Percentiles rank a stretch among this genome's conserved stretches.
phyloP scores from a whole-genome alignment of 2,113 vertebrate species.

The Macquaria australasica region DNA sequence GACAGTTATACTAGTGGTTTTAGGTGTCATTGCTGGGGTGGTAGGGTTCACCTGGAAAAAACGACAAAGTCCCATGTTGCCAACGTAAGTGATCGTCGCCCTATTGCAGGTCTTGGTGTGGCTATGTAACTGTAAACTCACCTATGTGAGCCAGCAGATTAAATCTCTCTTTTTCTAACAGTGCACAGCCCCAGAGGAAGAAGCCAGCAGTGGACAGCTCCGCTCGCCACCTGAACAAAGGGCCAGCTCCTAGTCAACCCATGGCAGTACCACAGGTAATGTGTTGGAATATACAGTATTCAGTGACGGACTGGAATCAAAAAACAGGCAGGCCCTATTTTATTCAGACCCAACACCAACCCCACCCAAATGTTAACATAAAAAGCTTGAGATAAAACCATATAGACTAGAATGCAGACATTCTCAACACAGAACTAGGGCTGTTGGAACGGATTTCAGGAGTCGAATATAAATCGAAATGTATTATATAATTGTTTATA shows the following conservation, averaged over 20 bases:
- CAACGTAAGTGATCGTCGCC: conserved; percentile 48
- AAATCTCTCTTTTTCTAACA: conserved; percentile 35
- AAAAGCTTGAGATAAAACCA: too few species aligned
- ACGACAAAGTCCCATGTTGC: conserved; percentile 42
- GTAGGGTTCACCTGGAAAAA: conserved; percentile 66
- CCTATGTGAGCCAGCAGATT: background rate
- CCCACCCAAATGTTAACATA: too few species aligned
- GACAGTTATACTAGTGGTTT: conserved; percentile 50
- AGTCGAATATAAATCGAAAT: too few species aligned
- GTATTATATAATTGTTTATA: too few species aligned
- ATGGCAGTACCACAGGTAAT: conserved; percentile 38
- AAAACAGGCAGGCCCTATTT: too few species aligned
- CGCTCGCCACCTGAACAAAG: background rate
- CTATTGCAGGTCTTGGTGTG: background rate
- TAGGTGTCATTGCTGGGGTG: conserved; percentile 47
- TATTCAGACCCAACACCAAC: too few species aligned
- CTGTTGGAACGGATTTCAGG: too few species aligned
- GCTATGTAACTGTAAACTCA: background rate
- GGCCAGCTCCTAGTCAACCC: conserved; percentile 3
- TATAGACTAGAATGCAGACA: too few species aligned
- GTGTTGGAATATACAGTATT: background rate
- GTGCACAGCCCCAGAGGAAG: conserved; percentile 48
- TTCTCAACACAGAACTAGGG: too few species aligned
- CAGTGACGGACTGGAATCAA: too few species aligned
- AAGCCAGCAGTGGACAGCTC: background rate